Evolutionary conservation across 2,888 invertebrate genomes (phyloP).

Genomic region (Archips xylosteana): DNA sequence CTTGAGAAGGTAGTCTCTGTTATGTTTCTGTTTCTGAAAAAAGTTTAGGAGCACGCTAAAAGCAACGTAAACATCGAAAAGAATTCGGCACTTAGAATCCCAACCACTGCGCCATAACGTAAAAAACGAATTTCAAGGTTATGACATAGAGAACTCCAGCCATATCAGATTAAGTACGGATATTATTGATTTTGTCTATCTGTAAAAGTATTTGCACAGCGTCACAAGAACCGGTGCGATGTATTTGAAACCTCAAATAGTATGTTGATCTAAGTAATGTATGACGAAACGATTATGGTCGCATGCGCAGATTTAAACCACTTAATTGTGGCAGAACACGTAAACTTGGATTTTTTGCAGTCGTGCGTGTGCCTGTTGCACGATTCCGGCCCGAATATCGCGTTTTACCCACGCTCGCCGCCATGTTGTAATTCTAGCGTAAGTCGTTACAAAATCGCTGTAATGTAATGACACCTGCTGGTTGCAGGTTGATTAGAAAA

Average conservation of each 20-base stretch:
- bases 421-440: conserved; percentile 53
- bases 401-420: conserved; percentile 51
- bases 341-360: conserved; percentile 55
- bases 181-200: conserved; percentile 64
- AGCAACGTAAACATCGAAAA: conserved; percentile 11
- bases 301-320: conserved; percentile 55
- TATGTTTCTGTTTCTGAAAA: too few relatives aligned
- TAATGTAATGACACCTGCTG: conserved; percentile 55
- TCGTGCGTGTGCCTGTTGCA: conserved; percentile 51
- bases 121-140: conserved; percentile 35
- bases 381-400: conserved; percentile 61
- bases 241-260: conserved; percentile 16
- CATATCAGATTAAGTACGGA: conserved; percentile 36
- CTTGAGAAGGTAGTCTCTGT: too few relatives aligned
- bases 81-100: conserved; percentile 11
- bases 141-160: conserved; percentile 16
- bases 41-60: background rate
- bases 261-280: conserved; percentile 40
- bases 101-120: conserved; percentile 15
- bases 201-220: conserved; percentile 40
- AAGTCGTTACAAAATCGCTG: conserved; percentile 63
- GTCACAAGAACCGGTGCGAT: conserved; percentile 18
- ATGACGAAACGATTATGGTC: conserved; percentile 73
- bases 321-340: conserved; percentile 66
- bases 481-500: conserved; percentile 46